A percentile compares a stretch with the other conserved stretches of the same genome.
phyloP scores from a whole-genome alignment of 1,140 invertebrate species.

The Conus betulinus region DNA sequence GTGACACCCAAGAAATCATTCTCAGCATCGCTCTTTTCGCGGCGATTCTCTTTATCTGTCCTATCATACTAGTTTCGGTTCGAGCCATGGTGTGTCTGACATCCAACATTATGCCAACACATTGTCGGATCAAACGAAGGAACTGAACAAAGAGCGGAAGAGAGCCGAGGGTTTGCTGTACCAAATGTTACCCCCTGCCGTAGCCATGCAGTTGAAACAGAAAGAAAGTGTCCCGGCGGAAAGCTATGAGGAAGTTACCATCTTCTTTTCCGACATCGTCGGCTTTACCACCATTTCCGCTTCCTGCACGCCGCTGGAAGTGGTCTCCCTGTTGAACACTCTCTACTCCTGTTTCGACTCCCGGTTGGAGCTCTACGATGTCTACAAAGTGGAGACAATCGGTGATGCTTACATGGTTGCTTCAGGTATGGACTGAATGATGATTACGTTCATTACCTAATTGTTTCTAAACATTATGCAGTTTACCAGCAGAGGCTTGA shows the following conservation, averaged over 20 bases:
- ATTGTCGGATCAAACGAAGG: constrained; percentile 71
- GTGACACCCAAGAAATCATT: constrained; percentile 46
- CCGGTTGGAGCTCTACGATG: constrained; percentile 65
- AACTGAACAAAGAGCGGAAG: constrained; percentile 70
- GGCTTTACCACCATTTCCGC: constrained; percentile 87
- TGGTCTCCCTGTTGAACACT: constrained; percentile 74
- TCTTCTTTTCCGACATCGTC: constrained; percentile 87
- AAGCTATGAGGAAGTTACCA: constrained; percentile 74
- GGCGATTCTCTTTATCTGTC: constrained; percentile 64
- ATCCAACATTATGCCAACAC: constrained; percentile 72
- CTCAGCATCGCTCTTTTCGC: constrained; percentile 50
- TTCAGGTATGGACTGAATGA: constrained; percentile 55
- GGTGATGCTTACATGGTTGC: constrained; percentile 73
- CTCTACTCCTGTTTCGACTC: constrained; percentile 68
- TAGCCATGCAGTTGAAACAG: constrained; percentile 74
- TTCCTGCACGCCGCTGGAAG: constrained; percentile 91
- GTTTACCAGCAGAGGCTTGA: no score
- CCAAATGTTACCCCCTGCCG: constrained; percentile 73
- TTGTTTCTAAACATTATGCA: no score
- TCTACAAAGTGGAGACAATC: constrained; percentile 74
- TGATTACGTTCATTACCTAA: no score
- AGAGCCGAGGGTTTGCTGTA: constrained; percentile 72
- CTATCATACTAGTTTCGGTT: constrained; percentile 66
- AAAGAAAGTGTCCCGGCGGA: constrained; percentile 74
- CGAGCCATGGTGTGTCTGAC: constrained; percentile 63